These are phyloP conservation scores for Sebastes fasciatus DNA, from an alignment of 2,113 vertebrate species.

Conservation along the genomic window DNA sequence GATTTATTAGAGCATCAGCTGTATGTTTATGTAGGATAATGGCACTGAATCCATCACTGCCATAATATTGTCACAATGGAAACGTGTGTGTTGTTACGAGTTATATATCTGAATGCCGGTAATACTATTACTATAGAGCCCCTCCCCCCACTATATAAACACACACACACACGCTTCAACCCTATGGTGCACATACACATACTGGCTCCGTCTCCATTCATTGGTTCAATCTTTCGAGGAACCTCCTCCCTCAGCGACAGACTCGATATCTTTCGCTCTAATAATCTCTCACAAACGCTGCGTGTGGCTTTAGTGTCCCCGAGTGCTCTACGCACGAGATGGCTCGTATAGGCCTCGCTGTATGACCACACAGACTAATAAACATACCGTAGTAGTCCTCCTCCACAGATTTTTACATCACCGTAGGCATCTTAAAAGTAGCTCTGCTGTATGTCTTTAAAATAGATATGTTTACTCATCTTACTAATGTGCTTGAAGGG, in stretches of 20 bases:
- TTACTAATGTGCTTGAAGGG: conserved; percentile 17
- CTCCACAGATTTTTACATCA: background rate
- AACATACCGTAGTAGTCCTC: conserved; percentile 10
- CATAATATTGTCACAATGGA: conserved; percentile 53
- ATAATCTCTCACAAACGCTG: conserved; percentile 82
- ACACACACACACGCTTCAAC: conserved; percentile 41
- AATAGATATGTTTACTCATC: conserved; percentile 19
- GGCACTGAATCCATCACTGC: conserved; percentile 65
- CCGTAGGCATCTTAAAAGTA: background rate
- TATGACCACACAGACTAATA: conserved; percentile 36
- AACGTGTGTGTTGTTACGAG: conserved; percentile 51
- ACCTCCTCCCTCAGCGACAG: conserved; percentile 77
- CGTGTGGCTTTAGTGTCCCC: conserved; percentile 74
- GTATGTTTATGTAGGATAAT: conserved; percentile 61
- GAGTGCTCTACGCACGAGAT: conserved; percentile 72
- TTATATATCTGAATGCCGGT: conserved; percentile 51
- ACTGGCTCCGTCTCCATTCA: conserved; percentile 49
- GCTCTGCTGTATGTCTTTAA: background rate
- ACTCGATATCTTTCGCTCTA: conserved; percentile 83
- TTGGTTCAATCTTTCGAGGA: conserved; percentile 79
- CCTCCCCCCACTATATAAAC: conserved; percentile 37
- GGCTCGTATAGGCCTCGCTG: conserved; percentile 35
- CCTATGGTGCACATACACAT: conserved; percentile 64
- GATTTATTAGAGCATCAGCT: conserved; percentile 61
- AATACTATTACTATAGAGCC: conserved; percentile 39